A percentile compares a stretch with the other conserved stretches of the same genome.
Conservation (phyloP, 2,113 vertebrate species). For the Tonatia bakeri region DNA sequence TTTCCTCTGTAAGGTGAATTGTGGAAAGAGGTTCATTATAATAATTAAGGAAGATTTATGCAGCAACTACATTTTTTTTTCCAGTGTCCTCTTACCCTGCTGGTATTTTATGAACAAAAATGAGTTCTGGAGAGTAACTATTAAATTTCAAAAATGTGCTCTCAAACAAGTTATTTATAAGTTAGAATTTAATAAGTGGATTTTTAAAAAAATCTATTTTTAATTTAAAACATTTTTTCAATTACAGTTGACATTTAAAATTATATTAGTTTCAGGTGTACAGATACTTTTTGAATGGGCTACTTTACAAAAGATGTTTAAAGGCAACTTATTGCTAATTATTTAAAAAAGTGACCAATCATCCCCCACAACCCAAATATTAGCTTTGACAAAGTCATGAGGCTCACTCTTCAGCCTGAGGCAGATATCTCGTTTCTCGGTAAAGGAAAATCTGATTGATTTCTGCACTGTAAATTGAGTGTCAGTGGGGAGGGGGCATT, state of each 20-base stretch:
- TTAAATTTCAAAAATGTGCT: neutral
- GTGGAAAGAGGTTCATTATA: conserved; percentile 26
- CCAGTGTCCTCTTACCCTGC: neutral
- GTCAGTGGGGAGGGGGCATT: neutral
- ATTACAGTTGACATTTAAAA: neutral
- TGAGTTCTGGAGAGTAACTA: conserved; percentile 15
- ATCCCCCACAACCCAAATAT: neutral
- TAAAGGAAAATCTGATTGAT: neutral
- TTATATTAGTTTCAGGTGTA: neutral
- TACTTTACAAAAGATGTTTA: neutral
- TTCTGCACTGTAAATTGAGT: neutral
- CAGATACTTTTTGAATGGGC: neutral
- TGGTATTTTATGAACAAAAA: conserved; percentile 12
- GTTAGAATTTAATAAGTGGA: neutral
- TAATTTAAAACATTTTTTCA: neutral
- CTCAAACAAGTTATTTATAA: neutral
- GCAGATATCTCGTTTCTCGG: neutral
- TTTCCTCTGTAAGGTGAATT: conserved; percentile 24
- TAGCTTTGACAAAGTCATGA: neutral
- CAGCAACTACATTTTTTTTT: neutral
- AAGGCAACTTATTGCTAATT: neutral
- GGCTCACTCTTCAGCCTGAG: neutral
- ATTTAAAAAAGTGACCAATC: neutral
- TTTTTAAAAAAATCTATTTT: neutral
- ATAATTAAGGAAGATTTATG: conserved; percentile 56